phyloP scores from a whole-genome alignment of 1,140 invertebrate genomes.

The Bombus picipes region DNA sequence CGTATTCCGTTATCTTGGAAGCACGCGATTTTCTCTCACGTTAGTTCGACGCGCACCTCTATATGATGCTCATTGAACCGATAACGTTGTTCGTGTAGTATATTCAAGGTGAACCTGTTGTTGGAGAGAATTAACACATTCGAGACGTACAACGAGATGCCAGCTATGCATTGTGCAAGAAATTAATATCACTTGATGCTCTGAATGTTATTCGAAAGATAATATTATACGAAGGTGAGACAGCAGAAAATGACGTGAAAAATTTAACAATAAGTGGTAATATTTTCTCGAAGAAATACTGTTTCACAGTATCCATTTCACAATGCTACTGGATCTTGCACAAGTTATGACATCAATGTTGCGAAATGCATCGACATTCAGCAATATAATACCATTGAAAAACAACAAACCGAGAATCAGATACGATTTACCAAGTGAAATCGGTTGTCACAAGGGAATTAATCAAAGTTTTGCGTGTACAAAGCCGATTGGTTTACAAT shows the following conservation, averaged over 20 bases:
- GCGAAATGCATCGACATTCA: background rate
- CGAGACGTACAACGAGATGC: background rate
- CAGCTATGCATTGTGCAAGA: background rate
- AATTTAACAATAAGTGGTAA: background rate
- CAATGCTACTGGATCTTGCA: background rate
- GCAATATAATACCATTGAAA: background rate
- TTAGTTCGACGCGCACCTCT: background rate
- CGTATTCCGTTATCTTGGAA: constrained; percentile 5
- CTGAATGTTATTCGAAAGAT: no score
- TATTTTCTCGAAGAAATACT: background rate
- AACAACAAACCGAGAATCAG: background rate
- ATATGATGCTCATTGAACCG: background rate
- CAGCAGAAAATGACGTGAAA: no score
- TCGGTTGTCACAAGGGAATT: constrained; percentile 1
- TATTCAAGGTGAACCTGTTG: background rate
- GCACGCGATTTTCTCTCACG: background rate
- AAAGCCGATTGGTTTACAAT: constrained; percentile 8
- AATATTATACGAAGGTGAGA: no score
- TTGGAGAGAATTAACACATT: background rate
- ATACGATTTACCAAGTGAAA: background rate
- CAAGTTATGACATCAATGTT: background rate
- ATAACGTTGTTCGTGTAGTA: background rate
- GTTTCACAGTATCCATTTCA: background rate
- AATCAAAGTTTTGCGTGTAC: constrained; percentile 2
- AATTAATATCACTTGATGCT: background rate